Percentiles rank a stretch among this genome's conserved stretches.
Evolutionary conservation across 2,113 vertebrate genomes (phyloP).

Genomic region (Callocephalon fimbriatum): DNA sequence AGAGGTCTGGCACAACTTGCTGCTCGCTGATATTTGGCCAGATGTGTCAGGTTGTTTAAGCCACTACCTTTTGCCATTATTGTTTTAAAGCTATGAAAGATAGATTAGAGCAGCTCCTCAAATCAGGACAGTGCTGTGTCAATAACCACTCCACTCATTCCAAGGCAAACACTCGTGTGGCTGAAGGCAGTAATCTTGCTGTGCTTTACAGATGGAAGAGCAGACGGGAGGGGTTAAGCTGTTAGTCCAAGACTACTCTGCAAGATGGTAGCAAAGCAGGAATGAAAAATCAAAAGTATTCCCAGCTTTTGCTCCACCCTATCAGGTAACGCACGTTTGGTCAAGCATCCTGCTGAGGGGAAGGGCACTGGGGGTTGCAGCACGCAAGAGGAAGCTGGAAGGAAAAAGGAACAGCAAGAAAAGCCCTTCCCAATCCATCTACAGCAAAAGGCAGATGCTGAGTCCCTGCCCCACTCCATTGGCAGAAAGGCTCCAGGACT

Average conservation of each 20-base stretch:
- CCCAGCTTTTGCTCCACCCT: neutral
- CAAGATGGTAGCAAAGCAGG: neutral
- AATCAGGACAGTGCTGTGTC: neutral
- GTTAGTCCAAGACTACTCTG: neutral
- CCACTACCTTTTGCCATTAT: neutral
- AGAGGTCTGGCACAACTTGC: neutral
- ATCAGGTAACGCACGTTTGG: neutral
- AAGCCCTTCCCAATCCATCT: neutral
- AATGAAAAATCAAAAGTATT: neutral
- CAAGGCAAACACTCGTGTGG: neutral
- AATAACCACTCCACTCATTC: neutral
- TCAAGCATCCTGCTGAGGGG: accelerated
- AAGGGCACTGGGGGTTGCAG: neutral
- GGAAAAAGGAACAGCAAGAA: accelerated
- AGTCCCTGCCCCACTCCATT: neutral
- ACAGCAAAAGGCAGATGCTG: neutral
- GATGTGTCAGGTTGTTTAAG: neutral
- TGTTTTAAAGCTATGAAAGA: neutral
- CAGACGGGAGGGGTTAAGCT: neutral
- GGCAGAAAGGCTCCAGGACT: neutral
- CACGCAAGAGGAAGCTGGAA: neutral
- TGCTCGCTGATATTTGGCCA: neutral
- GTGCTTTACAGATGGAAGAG: neutral
- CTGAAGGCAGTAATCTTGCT: neutral
- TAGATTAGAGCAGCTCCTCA: neutral